phyloP scores from a whole-genome alignment of 2,113 vertebrate genomes.

The Halcyon senegalensis region DNA sequence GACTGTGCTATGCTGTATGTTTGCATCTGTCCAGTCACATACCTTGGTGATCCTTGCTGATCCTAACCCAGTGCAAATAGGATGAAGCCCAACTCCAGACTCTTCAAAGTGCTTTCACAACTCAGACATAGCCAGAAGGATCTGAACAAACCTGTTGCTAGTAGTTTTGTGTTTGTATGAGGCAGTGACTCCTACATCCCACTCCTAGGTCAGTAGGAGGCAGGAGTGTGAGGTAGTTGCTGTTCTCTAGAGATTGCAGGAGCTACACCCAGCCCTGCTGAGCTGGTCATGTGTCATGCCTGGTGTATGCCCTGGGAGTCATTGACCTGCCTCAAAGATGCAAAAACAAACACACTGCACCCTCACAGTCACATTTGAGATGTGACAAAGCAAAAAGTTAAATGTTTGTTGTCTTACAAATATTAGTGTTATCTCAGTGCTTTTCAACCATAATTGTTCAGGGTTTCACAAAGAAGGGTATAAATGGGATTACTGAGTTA shows the following conservation, averaged over 20 bases:
- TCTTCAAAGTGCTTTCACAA: neutral
- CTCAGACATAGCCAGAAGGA: neutral
- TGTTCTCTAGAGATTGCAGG: neutral
- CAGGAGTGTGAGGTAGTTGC: neutral
- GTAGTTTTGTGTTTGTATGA: neutral
- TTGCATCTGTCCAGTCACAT: neutral
- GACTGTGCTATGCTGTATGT: neutral
- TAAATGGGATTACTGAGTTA: neutral
- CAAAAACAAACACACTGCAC: neutral
- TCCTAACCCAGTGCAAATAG: fast-evolving
- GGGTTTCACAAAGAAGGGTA: neutral
- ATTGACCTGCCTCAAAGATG: neutral
- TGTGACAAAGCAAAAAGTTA: neutral
- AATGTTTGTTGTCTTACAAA: neutral
- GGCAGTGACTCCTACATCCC: no score
- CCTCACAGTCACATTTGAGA: neutral
- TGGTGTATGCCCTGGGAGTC: neutral
- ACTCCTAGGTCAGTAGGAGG: neutral
- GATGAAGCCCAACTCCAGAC: neutral
- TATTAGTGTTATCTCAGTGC: neutral
- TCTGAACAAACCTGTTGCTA: neutral
- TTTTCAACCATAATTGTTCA: neutral
- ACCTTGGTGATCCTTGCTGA: neutral
- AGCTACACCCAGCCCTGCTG: neutral
- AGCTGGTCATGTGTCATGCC: neutral